Base-by-base conservation (phyloP, 2,888 invertebrate genomes). In the Metellina segmentata region DNA sequence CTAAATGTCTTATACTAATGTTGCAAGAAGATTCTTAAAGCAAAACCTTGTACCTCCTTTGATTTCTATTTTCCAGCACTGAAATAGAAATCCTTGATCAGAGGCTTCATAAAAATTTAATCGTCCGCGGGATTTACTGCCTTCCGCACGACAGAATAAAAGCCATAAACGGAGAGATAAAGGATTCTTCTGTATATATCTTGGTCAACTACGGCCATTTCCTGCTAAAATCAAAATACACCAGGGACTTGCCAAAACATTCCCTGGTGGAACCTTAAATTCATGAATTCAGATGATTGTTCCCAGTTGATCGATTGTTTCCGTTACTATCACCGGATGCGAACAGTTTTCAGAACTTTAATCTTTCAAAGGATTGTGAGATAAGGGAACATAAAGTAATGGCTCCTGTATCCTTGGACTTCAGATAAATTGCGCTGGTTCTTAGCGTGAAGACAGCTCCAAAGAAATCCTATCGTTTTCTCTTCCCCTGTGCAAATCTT, bases 301-400 rank as follows among this genome's bases (percentile, higher is more conserved):
- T 89, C 89, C 89, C 89, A 52, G 82, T 81, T 82, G 89, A 89
- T 89, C 89, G 89, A 89, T 89, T 77, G 82, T 71, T 77, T 87
- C 77, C 89, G 82, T 52, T 77, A 20, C 82, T 77, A 83, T 89
- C 69, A 49, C 89, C 77, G 82, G 87, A 81, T 87, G 81, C 87
- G 79, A 82, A 71, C 89, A 89, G 82, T 89, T 89, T 89, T 82
- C 82, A 89, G 89, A 89, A 81, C 82, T 89, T 83, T 83, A 89
- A 89, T 89, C 89, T 89, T 82, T 89, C 75, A 77, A 89, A 83
- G 89, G 89, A 77, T 82, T 69, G 71, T 20, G 19, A 81, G 82
- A 89, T 89, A 89, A 89, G 77, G 77, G 89, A 82, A 89, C 82
- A 70, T 53, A 77, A 83, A 89, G 72, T 82, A 89, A 82, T 89